phyloP scores from a whole-genome alignment of 1,140 invertebrate species.

The Atta colombica region DNA sequence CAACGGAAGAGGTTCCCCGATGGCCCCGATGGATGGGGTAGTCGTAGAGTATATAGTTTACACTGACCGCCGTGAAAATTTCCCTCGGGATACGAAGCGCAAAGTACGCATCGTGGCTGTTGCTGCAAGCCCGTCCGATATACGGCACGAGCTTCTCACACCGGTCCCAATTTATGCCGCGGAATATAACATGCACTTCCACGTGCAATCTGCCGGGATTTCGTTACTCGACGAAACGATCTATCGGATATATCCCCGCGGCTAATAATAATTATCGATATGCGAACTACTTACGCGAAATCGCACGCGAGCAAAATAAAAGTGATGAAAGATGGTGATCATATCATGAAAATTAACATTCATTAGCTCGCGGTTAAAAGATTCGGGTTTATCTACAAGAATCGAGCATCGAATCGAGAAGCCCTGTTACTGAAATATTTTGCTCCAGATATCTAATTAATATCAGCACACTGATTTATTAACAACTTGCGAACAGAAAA shows the following conservation, averaged over 20 bases:
- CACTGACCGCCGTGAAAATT: slow-evolving; percentile 80
- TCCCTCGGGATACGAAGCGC: slow-evolving; percentile 74
- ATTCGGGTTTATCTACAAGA: neutral
- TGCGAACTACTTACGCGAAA: slow-evolving; percentile 33
- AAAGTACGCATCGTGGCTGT: slow-evolving; percentile 47
- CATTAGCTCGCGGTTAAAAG: neutral
- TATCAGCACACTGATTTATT: neutral
- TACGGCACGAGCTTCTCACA: slow-evolving; percentile 8
- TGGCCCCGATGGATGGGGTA: neutral
- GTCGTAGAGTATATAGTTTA: slow-evolving; percentile 69
- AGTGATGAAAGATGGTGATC: neutral
- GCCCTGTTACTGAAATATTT: neutral
- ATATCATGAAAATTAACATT: slow-evolving; percentile 6
- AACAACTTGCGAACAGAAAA: neutral
- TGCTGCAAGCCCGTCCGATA: slow-evolving; percentile 32
- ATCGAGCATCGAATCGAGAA: neutral
- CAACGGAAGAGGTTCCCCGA: slow-evolving; percentile 33
- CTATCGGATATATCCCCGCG: slow-evolving; percentile 6
- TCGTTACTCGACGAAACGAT: slow-evolving; percentile 61
- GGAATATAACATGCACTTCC: slow-evolving; percentile 67
- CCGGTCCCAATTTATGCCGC: slow-evolving; percentile 64
- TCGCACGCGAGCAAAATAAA: neutral
- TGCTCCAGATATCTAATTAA: neutral
- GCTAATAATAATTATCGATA: slow-evolving; percentile 61
- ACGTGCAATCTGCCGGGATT: slow-evolving; percentile 42